Conservation (phyloP, 1,140 invertebrate species). For the Charaxes varanes region DNA sequence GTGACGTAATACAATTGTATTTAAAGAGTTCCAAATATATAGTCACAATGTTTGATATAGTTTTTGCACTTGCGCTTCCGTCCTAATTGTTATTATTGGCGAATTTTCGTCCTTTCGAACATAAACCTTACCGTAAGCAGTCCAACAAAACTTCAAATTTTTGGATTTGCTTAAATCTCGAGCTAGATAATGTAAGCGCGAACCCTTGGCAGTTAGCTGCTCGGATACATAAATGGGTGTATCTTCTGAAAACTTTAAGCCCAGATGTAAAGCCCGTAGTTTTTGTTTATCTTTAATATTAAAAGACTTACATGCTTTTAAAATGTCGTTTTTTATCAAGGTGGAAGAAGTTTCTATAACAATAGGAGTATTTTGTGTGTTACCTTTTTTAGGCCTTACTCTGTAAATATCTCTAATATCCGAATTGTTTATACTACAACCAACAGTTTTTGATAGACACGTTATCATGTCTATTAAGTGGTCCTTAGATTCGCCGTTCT, state of each 20-base stretch:
- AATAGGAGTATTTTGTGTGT: slow-evolving; percentile 2
- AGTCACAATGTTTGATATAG: slow-evolving; percentile 6
- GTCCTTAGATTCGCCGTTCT: slow-evolving; percentile 8
- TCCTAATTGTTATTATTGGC: slow-evolving; percentile 2
- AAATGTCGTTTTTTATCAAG: slow-evolving; percentile 9
- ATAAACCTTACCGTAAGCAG: slow-evolving; percentile 9
- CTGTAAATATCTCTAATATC: slow-evolving; percentile 13
- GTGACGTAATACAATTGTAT: no score
- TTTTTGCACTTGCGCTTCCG: neutral
- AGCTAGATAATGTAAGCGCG: slow-evolving; percentile 5
- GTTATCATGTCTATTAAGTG: slow-evolving; percentile 14
- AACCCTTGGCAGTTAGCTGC: slow-evolving; percentile 6
- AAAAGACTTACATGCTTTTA: slow-evolving; percentile 11
- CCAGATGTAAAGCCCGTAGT: slow-evolving; percentile 13
- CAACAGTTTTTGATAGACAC: slow-evolving; percentile 13
- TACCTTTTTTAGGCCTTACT: slow-evolving; percentile 5
- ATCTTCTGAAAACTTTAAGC: slow-evolving; percentile 11
- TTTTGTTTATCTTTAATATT: slow-evolving; percentile 18
- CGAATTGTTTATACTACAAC: slow-evolving; percentile 1
- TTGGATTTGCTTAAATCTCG: slow-evolving; percentile 6
- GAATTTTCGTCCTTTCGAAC: slow-evolving; percentile 6
- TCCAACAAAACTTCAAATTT: slow-evolving; percentile 5
- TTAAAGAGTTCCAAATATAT: no score
- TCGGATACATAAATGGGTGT: slow-evolving; percentile 7
- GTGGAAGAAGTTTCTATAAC: slow-evolving; percentile 9